Evolutionary conservation across 2,888 invertebrate species (phyloP).

Genomic region (Ichneumoninae sp.): DNA sequence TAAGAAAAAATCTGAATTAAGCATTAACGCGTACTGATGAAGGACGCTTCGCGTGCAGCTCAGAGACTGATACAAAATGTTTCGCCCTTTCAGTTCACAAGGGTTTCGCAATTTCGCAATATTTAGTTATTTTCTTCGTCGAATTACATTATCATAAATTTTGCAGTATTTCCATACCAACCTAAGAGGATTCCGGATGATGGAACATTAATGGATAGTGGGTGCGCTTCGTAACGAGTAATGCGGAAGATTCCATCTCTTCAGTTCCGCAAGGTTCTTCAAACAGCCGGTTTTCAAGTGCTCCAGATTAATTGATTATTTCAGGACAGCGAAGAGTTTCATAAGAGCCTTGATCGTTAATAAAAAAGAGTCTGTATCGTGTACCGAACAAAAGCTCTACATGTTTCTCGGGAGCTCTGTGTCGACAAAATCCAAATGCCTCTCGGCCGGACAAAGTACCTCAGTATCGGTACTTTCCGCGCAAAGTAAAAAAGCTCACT

Average conservation of each 20-base stretch:
- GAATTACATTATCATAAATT: too few species aligned
- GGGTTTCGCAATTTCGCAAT: too few species aligned
- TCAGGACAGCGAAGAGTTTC: neutral
- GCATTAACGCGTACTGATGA: neutral
- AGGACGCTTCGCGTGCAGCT: neutral
- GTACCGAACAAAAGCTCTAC: neutral
- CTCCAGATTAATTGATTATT: slow-evolving; percentile 14
- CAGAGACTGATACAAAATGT: neutral
- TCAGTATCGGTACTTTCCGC: neutral
- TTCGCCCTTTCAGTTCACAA: neutral
- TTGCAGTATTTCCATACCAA: too few species aligned
- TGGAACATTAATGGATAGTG: too few species aligned
- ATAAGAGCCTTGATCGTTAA: neutral
- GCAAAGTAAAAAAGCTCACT: slow-evolving; percentile 1
- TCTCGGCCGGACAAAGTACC: neutral
- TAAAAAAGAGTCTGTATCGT: neutral
- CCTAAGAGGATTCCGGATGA: too few species aligned
- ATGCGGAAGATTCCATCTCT: neutral
- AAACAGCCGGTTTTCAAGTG: neutral
- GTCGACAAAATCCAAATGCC: neutral
- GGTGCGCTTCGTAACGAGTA: neutral
- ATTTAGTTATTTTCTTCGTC: too few species aligned
- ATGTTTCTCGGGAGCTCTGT: neutral
- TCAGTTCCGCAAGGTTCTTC: neutral
- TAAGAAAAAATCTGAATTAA: neutral